A percentile compares a stretch with the other conserved stretches of the same genome.
phyloP scores from a whole-genome alignment of 2,797 vertebrate genomes.

The Echiichthys vipera region DNA sequence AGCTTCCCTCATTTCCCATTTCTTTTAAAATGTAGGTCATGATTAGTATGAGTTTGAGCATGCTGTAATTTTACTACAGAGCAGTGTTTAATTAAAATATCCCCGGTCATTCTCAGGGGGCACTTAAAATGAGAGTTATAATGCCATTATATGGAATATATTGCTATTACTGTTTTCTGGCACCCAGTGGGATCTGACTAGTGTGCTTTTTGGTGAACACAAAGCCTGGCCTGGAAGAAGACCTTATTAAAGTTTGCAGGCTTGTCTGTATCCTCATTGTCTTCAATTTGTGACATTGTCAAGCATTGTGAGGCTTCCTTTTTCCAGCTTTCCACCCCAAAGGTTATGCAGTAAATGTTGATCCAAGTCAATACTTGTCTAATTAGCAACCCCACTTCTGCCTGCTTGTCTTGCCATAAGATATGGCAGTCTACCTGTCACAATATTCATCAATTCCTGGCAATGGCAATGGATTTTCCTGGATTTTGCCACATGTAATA shows the following conservation, averaged over 20 bases:
- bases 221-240: constrained; percentile 23
- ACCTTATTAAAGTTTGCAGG: constrained; percentile 32
- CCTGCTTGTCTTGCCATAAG: constrained; percentile 29
- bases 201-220: constrained; percentile 28
- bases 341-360: constrained; percentile 26
- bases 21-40: constrained; percentile 44
- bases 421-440: constrained; percentile 4
- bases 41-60: constrained; percentile 26
- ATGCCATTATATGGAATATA: constrained; percentile 16
- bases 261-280: constrained; percentile 22
- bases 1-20: neutral
- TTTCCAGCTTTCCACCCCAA: constrained; percentile 22
- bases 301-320: constrained; percentile 16
- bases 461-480: neutral
- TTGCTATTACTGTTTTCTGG: constrained; percentile 3
- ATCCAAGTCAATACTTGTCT: constrained; percentile 55
- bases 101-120: constrained; percentile 6
- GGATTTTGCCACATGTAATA: constrained; percentile 22
- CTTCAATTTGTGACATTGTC: constrained; percentile 28
- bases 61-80: constrained; percentile 38
- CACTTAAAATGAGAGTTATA: constrained; percentile 4
- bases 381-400: constrained; percentile 49
- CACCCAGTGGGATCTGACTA: constrained; percentile 18
- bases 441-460: constrained; percentile 28
- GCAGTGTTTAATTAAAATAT: constrained; percentile 40